These are phyloP conservation scores for Eupeodes luniger DNA, from an alignment of 2,888 invertebrate genomes.

Conservation along the genomic window DNA sequence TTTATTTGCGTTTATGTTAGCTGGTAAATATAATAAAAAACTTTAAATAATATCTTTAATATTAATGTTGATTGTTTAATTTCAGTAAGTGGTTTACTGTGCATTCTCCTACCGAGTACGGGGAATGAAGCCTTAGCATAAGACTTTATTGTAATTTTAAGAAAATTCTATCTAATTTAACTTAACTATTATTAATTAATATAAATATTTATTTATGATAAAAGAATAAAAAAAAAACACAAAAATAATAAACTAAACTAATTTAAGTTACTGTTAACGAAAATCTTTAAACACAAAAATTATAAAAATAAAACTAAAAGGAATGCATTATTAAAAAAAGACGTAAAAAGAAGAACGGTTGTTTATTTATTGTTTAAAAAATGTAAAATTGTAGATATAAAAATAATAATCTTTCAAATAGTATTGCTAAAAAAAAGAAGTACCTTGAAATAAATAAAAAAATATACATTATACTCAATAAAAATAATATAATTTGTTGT, in stretches of 20 bases:
- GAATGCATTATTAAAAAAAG: constrained; percentile 69
- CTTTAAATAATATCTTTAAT: not conserved
- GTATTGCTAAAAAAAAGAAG: constrained; percentile 37
- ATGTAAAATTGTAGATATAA: constrained; percentile 46
- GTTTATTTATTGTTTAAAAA: constrained; percentile 59
- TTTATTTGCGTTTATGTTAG: constrained; percentile 89
- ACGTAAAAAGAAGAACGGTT: constrained; percentile 61
- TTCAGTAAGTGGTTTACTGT: constrained; percentile 90
- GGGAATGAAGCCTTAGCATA: constrained; percentile 88
- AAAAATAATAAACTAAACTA: constrained; percentile 45
- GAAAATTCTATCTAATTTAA: constrained; percentile 32
- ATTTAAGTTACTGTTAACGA: constrained; percentile 44
- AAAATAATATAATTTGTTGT: constrained; percentile 11
- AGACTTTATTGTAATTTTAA: constrained; percentile 66
- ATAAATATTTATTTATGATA: constrained; percentile 23
- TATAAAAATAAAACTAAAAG: constrained; percentile 36
- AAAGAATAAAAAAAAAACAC: constrained; percentile 6
- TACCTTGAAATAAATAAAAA: constrained; percentile 44
- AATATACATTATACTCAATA: not conserved
- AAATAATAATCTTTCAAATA: constrained; percentile 45
- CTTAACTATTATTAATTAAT: constrained; percentile 30
- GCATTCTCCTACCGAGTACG: constrained; percentile 90
- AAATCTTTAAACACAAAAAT: constrained; percentile 48
- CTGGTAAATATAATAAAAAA: constrained; percentile 86
- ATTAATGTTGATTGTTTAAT: constrained; percentile 77